Conservation (phyloP, 2,797 vertebrate species). For the Chelmon rostratus region DNA sequence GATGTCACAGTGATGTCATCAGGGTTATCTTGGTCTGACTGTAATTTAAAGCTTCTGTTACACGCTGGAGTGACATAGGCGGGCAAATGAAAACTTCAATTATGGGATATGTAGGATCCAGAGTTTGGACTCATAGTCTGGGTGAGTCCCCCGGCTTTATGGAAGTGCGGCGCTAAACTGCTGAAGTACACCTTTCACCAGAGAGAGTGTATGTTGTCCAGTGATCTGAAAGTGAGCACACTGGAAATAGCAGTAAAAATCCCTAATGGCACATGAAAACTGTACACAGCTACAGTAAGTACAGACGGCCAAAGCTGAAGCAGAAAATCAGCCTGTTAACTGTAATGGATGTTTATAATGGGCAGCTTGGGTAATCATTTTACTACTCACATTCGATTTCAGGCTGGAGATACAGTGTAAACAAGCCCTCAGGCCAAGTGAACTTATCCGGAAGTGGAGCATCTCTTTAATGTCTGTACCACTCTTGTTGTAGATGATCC, state of each 20-base stretch:
- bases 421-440: background rate
- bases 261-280: background rate
- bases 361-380: background rate
- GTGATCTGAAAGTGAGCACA: background rate
- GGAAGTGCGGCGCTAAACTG: too few species aligned
- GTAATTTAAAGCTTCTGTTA: too few species aligned
- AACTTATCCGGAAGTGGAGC: constrained; percentile 1
- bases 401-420: background rate
- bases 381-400: background rate
- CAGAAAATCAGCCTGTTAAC: background rate
- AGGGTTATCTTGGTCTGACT: background rate
- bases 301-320: background rate
- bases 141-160: too few species aligned
- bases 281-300: background rate
- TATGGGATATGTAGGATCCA: background rate
- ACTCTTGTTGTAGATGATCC: constrained; percentile 2
- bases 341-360: background rate
- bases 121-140: background rate
- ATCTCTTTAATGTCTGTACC: constrained; percentile 2
- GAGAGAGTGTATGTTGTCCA: too few species aligned
- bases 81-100: too few species aligned
- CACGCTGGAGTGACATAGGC: too few species aligned
- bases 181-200: too few species aligned
- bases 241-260: background rate
- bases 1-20: constrained; percentile 22